phyloP scores from a whole-genome alignment of 2,888 invertebrate genomes.

The Keiferia lycopersicella region DNA sequence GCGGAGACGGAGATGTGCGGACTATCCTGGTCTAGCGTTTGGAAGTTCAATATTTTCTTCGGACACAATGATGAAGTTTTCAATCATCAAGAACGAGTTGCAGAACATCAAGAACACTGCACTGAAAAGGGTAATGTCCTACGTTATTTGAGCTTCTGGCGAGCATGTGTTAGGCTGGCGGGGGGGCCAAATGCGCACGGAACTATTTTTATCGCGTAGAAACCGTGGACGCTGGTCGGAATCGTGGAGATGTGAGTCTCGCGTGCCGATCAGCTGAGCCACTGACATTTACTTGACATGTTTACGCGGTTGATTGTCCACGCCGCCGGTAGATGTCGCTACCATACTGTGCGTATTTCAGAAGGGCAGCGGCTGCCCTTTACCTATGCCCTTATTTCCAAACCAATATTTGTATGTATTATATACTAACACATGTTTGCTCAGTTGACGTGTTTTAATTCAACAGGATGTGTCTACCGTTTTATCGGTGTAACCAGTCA shows the following conservation, averaged over 20 bases:
- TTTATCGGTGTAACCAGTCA: neutral
- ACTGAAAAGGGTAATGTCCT: constrained; percentile 94
- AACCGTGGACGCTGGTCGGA: constrained; percentile 56
- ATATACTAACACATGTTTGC: neutral
- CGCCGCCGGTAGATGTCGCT: constrained; percentile 69
- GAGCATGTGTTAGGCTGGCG: constrained; percentile 59
- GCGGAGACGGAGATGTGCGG: constrained; percentile 90
- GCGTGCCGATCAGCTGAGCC: constrained; percentile 77
- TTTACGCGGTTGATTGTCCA: constrained; percentile 63
- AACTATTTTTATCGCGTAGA: constrained; percentile 73
- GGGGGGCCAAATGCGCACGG: constrained; percentile 74
- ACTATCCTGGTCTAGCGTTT: constrained; percentile 95
- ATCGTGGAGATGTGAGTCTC: constrained; percentile 48
- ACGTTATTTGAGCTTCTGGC: constrained; percentile 66
- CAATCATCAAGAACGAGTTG: constrained; percentile 97
- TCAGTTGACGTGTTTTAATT: neutral
- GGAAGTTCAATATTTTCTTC: constrained; percentile 96
- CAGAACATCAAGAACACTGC: constrained; percentile 98
- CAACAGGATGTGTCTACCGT: too few species aligned
- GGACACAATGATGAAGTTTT: constrained; percentile 98
- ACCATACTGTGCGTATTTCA: constrained; percentile 16
- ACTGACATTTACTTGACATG: constrained; percentile 73
- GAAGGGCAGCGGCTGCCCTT: neutral
- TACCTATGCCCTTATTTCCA: neutral
- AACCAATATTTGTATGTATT: neutral